Conservation (phyloP, 2,113 vertebrate species). For the Shinisaurus crocodilurus region DNA sequence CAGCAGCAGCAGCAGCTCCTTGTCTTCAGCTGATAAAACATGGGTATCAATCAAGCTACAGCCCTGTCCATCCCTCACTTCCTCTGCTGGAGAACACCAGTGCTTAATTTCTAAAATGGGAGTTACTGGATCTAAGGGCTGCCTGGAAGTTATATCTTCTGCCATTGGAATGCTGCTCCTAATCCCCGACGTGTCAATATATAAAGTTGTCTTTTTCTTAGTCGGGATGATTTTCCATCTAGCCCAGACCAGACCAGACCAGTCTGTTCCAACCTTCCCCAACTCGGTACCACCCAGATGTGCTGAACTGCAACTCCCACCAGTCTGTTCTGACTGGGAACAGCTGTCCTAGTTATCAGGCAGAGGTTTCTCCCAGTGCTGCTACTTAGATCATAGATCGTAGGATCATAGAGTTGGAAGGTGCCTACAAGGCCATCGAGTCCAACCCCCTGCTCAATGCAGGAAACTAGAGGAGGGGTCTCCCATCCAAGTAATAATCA, state of each 20-base stretch:
- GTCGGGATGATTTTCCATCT: neutral
- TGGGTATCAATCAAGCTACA: neutral
- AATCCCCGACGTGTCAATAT: neutral
- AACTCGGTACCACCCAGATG: neutral
- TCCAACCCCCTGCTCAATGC: no score
- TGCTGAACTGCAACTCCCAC: neutral
- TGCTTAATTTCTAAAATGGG: neutral
- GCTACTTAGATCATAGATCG: no score
- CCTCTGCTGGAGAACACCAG: neutral
- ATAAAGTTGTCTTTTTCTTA: neutral
- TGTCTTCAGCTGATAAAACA: neutral
- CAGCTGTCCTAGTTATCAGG: neutral
- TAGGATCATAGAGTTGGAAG: no score
- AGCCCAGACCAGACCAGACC: neutral
- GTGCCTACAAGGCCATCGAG: no score
- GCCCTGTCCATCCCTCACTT: neutral
- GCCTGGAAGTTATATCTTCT: neutral
- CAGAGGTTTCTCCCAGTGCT: neutral
- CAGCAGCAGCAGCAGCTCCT: no score
- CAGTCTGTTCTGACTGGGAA: neutral
- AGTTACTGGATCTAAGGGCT: neutral
- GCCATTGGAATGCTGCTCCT: neutral
- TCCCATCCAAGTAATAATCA: no score
- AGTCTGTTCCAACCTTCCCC: neutral
- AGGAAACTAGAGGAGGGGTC: no score